Evolutionary conservation across 2,888 invertebrate species (phyloP).

Genomic region (Diploptera punctata): DNA sequence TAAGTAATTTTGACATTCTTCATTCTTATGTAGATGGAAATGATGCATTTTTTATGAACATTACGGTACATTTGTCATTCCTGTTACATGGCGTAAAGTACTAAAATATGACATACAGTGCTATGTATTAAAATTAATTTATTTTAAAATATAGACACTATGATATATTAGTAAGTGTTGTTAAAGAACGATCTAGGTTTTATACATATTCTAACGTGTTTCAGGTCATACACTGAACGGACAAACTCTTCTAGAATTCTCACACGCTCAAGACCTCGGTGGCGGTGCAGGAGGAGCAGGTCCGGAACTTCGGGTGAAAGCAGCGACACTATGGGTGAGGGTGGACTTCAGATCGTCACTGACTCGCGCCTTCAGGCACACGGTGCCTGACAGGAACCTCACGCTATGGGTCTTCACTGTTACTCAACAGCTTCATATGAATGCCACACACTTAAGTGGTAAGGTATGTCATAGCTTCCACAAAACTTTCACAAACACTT

Average conservation of each 20-base stretch:
- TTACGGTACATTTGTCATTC: too few relatives aligned
- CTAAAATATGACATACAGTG: too few relatives aligned
- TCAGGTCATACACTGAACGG: constrained; percentile 84
- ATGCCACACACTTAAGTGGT: constrained; percentile 59
- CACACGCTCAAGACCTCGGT: constrained; percentile 66
- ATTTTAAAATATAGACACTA: too few relatives aligned
- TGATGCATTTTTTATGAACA: too few relatives aligned
- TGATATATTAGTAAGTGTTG: too few relatives aligned
- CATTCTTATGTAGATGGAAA: too few relatives aligned
- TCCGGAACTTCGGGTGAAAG: constrained; percentile 73
- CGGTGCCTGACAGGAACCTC: constrained; percentile 58
- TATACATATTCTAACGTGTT: too few relatives aligned
- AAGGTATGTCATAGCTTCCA: constrained; percentile 57
- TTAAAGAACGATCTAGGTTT: too few relatives aligned
- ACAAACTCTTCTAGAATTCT: constrained; percentile 85
- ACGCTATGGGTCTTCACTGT: constrained; percentile 78
- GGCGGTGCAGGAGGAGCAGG: constrained; percentile 54
- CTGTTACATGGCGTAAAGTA: too few relatives aligned
- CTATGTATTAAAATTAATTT: too few relatives aligned
- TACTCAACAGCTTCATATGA: constrained; percentile 60
- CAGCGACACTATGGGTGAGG: constrained; percentile 79
- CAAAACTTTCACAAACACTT: too few relatives aligned
- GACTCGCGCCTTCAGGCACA: constrained; percentile 47
- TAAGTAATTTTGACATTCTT: too few relatives aligned
- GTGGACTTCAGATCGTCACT: constrained; percentile 61